Conservation (phyloP, 1,140 invertebrate species). For the Drosophila obscura region DNA sequence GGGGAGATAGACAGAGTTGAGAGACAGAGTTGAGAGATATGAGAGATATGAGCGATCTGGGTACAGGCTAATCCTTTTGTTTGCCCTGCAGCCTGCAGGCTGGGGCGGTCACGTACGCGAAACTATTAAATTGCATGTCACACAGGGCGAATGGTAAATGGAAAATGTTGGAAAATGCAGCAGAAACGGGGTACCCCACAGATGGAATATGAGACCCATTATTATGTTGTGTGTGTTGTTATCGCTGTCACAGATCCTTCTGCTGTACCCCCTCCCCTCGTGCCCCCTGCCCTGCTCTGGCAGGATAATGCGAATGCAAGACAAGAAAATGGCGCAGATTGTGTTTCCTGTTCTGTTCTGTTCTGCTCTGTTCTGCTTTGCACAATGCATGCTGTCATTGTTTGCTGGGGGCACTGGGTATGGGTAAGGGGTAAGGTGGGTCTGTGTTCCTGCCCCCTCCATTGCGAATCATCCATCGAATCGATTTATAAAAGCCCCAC, state of each 20-base stretch:
- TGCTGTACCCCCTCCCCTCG: background rate
- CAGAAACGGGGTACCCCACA: background rate
- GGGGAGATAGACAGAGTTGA: background rate
- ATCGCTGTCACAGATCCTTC: conserved; percentile 5
- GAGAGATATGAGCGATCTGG: background rate
- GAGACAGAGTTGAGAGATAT: background rate
- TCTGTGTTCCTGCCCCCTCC: background rate
- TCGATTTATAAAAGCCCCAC: conserved; percentile 56
- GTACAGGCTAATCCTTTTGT: conserved; percentile 16
- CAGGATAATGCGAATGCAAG: conserved; percentile 57
- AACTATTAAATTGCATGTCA: conserved; percentile 52
- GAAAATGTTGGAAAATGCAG: background rate
- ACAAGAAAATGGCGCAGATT: conserved; percentile 71
- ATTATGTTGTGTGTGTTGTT: conserved; percentile 35
- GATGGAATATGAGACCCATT: conserved; percentile 52
- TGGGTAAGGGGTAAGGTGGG: no score
- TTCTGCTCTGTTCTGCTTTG: background rate
- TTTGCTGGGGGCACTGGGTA: no score
- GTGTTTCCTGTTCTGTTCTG: conserved; percentile 32
- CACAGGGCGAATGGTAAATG: conserved; percentile 1
- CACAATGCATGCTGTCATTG: no score
- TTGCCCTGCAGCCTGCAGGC: background rate
- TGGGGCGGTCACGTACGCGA: conserved; percentile 18
- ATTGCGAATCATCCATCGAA: conserved; percentile 20
- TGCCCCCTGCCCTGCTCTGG: background rate